phyloP scores from a whole-genome alignment of 2,888 invertebrate species.

The Notodonta dromedarius region DNA sequence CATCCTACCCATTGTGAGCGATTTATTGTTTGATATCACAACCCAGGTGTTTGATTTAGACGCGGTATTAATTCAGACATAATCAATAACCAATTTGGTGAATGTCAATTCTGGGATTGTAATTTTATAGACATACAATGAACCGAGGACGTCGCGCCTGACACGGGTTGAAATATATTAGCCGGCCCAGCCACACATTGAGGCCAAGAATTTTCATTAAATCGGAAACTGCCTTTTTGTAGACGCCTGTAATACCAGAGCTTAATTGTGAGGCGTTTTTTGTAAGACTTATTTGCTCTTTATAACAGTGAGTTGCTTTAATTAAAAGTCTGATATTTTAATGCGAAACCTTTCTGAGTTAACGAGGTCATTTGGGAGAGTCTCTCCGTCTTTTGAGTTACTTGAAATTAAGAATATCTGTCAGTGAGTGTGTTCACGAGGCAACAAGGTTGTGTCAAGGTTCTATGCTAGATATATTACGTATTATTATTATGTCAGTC shows the following conservation, averaged over 20 bases:
- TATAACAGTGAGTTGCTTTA: background rate
- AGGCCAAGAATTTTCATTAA: constrained; percentile 43
- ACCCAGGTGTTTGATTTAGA: too few species aligned
- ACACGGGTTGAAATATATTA: constrained; percentile 39
- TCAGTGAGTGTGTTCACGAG: too few species aligned
- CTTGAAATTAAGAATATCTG: too few species aligned
- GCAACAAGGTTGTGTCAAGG: too few species aligned
- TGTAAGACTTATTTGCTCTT: background rate
- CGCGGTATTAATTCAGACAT: too few species aligned
- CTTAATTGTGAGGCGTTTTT: constrained; percentile 13
- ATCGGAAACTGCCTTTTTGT: constrained; percentile 16
- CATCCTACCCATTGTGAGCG: too few species aligned
- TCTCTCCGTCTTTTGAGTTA: background rate
- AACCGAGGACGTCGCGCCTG: constrained; percentile 20
- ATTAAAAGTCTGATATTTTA: background rate
- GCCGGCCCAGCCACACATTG: constrained; percentile 15
- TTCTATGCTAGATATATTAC: too few species aligned
- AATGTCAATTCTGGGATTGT: constrained; percentile 19
- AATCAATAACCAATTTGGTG: background rate
- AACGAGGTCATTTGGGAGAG: background rate
- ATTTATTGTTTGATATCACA: too few species aligned
- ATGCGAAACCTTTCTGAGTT: background rate
- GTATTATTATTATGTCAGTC: too few species aligned
- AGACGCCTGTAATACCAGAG: constrained; percentile 3
- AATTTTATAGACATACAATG: constrained; percentile 28